These are phyloP conservation scores for Globodera rostochiensis DNA, from an alignment of 1,140 invertebrate species.

Conservation along the genomic window DNA sequence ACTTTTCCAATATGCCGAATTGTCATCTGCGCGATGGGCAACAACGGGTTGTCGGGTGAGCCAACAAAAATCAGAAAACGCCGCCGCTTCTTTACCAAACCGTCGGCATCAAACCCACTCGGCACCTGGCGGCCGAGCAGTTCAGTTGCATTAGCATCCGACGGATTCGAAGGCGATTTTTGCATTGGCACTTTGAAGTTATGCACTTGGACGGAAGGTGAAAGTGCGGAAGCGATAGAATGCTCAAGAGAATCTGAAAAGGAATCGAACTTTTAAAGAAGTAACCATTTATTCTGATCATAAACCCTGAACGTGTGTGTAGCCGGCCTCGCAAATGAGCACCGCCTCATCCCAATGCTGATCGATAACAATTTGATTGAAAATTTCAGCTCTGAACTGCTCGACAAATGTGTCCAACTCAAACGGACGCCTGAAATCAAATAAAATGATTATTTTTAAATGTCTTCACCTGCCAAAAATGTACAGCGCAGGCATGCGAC, in stretches of 20 bases:
- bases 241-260: slow-evolving; percentile 22
- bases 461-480: slow-evolving; percentile 40
- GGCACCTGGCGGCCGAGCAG: slow-evolving; percentile 37
- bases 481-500: slow-evolving; percentile 50
- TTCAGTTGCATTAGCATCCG: neutral
- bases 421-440: slow-evolving; percentile 17
- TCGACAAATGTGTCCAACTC: slow-evolving; percentile 35
- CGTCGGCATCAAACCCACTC: neutral
- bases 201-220: neutral
- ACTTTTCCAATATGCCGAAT: slow-evolving; percentile 39
- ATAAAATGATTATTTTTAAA: neutral
- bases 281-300: neutral
- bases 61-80: slow-evolving; percentile 46
- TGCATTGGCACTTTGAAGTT: neutral
- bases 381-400: slow-evolving; percentile 7
- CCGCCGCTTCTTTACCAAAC: slow-evolving; percentile 7
- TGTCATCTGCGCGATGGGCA: slow-evolving; percentile 56
- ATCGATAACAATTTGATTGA: neutral
- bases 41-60: slow-evolving; percentile 42
- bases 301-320: slow-evolving; percentile 32
- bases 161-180: neutral
- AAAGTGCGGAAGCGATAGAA: neutral
- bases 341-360: slow-evolving; percentile 31
- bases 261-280: neutral
- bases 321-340: slow-evolving; percentile 44